A percentile compares a stretch with the other conserved stretches of the same genome.
These are phyloP conservation scores for Oscheius onirici DNA, from an alignment of 2,888 invertebrate species.

Conservation along the genomic window DNA sequence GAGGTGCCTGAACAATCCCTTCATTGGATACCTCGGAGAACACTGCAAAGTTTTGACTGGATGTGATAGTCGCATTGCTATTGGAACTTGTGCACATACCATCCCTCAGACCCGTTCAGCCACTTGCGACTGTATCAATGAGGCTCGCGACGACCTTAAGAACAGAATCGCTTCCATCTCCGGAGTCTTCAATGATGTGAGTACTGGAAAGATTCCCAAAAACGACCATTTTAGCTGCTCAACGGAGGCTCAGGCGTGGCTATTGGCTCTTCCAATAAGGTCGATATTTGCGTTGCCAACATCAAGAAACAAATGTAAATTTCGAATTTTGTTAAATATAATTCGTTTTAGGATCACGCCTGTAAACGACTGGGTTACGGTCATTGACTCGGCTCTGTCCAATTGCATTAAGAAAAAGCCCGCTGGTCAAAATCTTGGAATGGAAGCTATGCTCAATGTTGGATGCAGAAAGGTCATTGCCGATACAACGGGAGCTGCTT, in stretches of 20 bases:
- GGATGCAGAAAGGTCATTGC: constrained; percentile 71
- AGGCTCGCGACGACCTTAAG: constrained; percentile 69
- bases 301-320: constrained; percentile 68
- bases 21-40: constrained; percentile 65
- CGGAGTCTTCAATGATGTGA: constrained; percentile 57
- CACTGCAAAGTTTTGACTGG: constrained; percentile 62
- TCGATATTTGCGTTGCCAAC: constrained; percentile 67
- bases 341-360: constrained; percentile 61
- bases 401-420: constrained; percentile 67
- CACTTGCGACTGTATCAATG: constrained; percentile 70
- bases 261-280: constrained; percentile 65
- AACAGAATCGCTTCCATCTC: constrained; percentile 68
- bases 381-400: constrained; percentile 68
- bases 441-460: constrained; percentile 70
- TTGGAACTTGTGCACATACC: constrained; percentile 55
- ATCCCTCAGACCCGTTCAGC: constrained; percentile 58
- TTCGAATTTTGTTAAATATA: not conserved
- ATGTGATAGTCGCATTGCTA: constrained; percentile 51
- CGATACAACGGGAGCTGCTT: constrained; percentile 66
- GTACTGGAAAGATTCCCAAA: not conserved
- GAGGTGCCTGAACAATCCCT: constrained; percentile 66
- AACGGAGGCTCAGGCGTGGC: constrained; percentile 62
- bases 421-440: constrained; percentile 63
- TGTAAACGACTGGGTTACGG: constrained; percentile 69
- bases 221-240: constrained; percentile 47